A percentile compares a stretch with the other conserved stretches of the same genome.
These are phyloP conservation scores for Triplophysa tibetana DNA, from an alignment of 2,113 vertebrate species.

Conservation along the genomic window DNA sequence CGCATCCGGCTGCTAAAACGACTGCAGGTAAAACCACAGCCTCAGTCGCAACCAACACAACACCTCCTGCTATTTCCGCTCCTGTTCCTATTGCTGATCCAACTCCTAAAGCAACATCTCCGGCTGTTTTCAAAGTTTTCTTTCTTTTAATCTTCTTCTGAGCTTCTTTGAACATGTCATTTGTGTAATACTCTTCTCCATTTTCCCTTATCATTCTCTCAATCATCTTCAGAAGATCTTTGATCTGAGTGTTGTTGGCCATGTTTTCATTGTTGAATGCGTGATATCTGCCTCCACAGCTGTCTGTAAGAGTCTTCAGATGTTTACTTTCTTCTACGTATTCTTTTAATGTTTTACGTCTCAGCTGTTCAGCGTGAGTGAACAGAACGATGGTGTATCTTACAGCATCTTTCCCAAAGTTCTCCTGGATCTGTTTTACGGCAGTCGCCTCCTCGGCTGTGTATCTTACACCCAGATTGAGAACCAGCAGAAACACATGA, in stretches of 20 bases:
- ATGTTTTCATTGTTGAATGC: not conserved
- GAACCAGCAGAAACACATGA: not conserved
- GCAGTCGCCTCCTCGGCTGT: not conserved
- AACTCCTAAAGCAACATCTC: not conserved
- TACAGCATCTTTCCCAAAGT: too few species aligned
- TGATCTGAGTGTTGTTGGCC: not conserved
- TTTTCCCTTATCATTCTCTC: not conserved
- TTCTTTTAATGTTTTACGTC: not conserved
- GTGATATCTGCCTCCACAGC: conserved; percentile 2
- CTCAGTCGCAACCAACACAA: not conserved
- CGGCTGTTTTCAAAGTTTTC: not conserved
- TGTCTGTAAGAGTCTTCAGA: not conserved
- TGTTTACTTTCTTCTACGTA: not conserved
- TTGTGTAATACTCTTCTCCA: not conserved
- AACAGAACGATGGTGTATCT: too few species aligned
- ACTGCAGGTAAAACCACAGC: not conserved
- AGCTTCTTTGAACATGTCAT: not conserved
- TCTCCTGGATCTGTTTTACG: not conserved
- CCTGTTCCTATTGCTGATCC: not conserved
- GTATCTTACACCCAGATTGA: not conserved
- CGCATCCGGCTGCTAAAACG: not conserved
- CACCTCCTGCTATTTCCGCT: conserved; percentile 5
- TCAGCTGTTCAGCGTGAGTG: not conserved
- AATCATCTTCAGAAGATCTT: not conserved
- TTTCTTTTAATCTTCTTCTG: not conserved